Percentiles rank a stretch among this genome's conserved stretches.
These are phyloP conservation scores for Drosophila merina DNA, from an alignment of 2,888 invertebrate species.

Conservation along the genomic window DNA sequence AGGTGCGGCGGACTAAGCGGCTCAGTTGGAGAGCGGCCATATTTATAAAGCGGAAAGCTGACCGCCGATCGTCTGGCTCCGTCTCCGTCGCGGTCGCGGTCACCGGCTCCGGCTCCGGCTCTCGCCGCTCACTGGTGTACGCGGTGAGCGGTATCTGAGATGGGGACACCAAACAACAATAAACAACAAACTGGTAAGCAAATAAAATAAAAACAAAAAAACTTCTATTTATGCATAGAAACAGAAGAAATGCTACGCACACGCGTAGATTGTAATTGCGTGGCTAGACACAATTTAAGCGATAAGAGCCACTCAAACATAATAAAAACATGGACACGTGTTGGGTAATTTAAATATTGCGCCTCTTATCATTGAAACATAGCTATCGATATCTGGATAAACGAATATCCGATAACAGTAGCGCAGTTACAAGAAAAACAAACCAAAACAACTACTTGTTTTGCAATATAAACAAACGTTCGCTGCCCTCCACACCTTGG, in stretches of 20 bases:
- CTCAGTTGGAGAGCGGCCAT: conserved; percentile 44
- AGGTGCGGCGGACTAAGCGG: conserved; percentile 42
- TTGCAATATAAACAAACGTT: neutral
- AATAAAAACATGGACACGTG: neutral
- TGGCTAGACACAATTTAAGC: neutral
- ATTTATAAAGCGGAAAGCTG: conserved; percentile 20
- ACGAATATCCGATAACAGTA: conserved; percentile 9
- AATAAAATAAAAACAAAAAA: neutral
- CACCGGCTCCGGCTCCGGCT: neutral
- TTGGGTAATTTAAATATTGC: conserved; percentile 18
- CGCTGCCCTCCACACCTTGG: neutral
- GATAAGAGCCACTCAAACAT: conserved; percentile 1
- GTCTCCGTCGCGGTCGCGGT: too few species aligned
- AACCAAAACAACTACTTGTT: neutral
- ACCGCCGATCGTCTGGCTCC: neutral
- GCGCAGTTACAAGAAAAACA: neutral
- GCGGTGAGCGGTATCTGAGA: conserved; percentile 1
- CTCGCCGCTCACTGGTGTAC: conserved; percentile 2
- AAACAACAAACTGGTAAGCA: conserved; percentile 7
- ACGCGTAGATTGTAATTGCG: conserved; percentile 8
- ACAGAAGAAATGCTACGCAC: neutral
- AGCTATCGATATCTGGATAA: conserved; percentile 15
- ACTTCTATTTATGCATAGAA: neutral
- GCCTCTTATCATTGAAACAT: conserved; percentile 4
- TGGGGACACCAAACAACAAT: neutral